phyloP scores from a whole-genome alignment of 2,113 vertebrate genomes.

The Myrmophylax atrothorax region DNA sequence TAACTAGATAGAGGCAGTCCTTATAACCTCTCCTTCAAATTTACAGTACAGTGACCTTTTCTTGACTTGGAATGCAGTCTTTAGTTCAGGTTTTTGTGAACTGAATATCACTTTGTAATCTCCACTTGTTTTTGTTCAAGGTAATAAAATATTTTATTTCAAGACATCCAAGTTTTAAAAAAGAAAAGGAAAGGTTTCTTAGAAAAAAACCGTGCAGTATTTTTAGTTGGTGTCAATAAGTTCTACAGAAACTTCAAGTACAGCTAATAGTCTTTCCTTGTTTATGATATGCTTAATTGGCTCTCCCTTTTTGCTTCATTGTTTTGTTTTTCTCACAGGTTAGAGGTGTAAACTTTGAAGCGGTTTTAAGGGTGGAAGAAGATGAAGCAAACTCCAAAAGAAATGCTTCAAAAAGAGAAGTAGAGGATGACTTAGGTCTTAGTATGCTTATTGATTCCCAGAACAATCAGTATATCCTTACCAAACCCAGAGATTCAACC shows the following conservation, averaged over 20 bases:
- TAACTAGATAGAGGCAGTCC: background rate
- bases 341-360: constrained; percentile 95
- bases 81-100: background rate
- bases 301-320: accelerated
- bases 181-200: background rate
- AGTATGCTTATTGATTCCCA: constrained; percentile 99
- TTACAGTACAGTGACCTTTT: background rate
- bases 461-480: constrained; percentile 97
- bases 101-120: background rate
- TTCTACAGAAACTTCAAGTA: background rate
- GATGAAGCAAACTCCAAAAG: constrained; percentile 86
- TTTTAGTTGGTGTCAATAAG: background rate
- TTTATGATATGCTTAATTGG: background rate
- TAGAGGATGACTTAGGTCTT: constrained; percentile 88
- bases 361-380: constrained; percentile 92
- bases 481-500: constrained; percentile 93
- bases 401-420: constrained; percentile 83
- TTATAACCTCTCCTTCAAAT: background rate
- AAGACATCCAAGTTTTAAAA: background rate
- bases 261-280: background rate
- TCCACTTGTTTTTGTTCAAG: background rate
- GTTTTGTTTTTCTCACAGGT: constrained; percentile 73
- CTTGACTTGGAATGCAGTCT: background rate
- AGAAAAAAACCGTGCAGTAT: background rate
- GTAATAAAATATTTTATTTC: background rate